Conservation (phyloP, 1,140 invertebrate genomes). For the Drosophila melanica region DNA sequence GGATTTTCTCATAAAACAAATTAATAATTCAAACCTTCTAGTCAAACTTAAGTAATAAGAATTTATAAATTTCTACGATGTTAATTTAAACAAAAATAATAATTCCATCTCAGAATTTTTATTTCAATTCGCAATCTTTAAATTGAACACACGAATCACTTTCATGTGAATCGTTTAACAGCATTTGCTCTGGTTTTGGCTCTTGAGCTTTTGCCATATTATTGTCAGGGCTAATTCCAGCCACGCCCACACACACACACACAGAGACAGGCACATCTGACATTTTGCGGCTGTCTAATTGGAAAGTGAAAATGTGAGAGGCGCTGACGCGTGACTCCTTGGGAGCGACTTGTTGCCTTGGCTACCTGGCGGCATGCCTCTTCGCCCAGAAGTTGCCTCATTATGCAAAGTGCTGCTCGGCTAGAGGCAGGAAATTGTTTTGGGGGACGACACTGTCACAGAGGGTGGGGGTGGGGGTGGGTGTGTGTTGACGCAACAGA, state of each 20-base stretch:
- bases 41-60: too few relatives aligned
- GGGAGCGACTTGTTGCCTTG: constrained; percentile 58
- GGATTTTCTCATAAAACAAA: too few relatives aligned
- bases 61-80: too few relatives aligned
- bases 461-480: too few relatives aligned
- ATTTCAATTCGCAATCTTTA: too few relatives aligned
- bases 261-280: constrained; percentile 16
- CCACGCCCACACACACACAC: constrained; percentile 10
- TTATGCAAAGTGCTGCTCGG: constrained; percentile 68
- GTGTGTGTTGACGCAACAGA: constrained; percentile 38
- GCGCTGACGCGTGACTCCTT: constrained; percentile 71
- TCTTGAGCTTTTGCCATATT: constrained; percentile 11
- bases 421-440: not conserved
- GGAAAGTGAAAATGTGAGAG: constrained; percentile 61
- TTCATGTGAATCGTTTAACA: too few relatives aligned
- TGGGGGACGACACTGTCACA: too few relatives aligned
- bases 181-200: not conserved
- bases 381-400: constrained; percentile 53
- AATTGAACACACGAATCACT: not conserved
- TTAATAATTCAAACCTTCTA: too few relatives aligned
- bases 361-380: constrained; percentile 35
- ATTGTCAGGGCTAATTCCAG: constrained; percentile 28
- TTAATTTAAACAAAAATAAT: too few relatives aligned
- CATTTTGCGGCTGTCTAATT: constrained; percentile 47
- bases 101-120: too few relatives aligned